phyloP scores from a whole-genome alignment of 1,140 invertebrate genomes.

The Drosophila sp. region DNA sequence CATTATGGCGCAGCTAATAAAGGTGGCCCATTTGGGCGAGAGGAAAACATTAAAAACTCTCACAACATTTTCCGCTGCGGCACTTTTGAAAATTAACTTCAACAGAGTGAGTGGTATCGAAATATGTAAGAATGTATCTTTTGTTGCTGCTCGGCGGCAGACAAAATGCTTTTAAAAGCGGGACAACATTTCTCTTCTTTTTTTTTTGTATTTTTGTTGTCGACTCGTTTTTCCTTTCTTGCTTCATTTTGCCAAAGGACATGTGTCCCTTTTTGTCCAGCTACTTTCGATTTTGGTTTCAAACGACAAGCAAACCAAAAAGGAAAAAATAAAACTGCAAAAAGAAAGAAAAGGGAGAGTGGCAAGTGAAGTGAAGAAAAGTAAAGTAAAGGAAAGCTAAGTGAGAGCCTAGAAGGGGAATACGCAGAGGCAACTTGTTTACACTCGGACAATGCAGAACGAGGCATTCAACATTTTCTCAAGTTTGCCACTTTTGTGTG shows the following conservation, averaged over 20 bases:
- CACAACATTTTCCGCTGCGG: slow-evolving; percentile 32
- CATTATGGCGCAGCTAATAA: slow-evolving; percentile 28
- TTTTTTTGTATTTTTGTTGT: not conserved
- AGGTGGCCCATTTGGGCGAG: slow-evolving; percentile 28
- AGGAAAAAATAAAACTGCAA: slow-evolving; percentile 27
- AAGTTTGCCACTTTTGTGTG: slow-evolving; percentile 59
- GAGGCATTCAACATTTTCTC: slow-evolving; percentile 62
- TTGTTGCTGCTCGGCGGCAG: slow-evolving; percentile 39
- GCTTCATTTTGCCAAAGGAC: slow-evolving; percentile 60
- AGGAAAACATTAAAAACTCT: slow-evolving; percentile 28
- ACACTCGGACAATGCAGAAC: slow-evolving; percentile 46
- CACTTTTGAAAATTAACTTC: slow-evolving; percentile 71
- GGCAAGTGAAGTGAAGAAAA: slow-evolving; percentile 2
- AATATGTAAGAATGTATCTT: slow-evolving; percentile 18
- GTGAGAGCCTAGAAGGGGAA: not conserved
- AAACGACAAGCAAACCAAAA: slow-evolving; percentile 47
- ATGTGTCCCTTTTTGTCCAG: slow-evolving; percentile 66
- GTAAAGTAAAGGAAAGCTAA: not conserved
- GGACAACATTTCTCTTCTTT: slow-evolving; percentile 26
- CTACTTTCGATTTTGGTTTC: slow-evolving; percentile 58
- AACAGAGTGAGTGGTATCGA: slow-evolving; percentile 32
- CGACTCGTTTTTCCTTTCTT: not conserved
- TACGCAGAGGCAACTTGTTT: slow-evolving; percentile 52
- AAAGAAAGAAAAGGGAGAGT: slow-evolving; percentile 8
- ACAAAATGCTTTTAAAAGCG: slow-evolving; percentile 74